Conservation (phyloP, 2,888 invertebrate genomes). For the Diarsia brunnea region DNA sequence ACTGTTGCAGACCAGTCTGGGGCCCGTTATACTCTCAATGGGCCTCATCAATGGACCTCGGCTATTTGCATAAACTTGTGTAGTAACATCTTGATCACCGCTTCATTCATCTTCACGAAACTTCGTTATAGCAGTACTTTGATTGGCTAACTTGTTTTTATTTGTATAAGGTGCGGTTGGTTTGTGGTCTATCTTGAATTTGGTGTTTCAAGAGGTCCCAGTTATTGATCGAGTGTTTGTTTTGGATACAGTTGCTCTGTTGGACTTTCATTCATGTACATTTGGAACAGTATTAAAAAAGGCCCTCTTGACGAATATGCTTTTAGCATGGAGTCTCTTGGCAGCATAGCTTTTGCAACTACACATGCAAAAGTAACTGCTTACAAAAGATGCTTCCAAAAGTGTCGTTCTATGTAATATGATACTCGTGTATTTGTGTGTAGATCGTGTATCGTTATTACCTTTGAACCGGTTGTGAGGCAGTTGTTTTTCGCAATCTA, state of each 20-base stretch:
- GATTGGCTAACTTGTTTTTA: constrained; percentile 56
- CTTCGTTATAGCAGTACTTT: constrained; percentile 64
- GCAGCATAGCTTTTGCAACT: background rate
- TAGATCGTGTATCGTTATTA: constrained; percentile 33
- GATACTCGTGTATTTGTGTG: constrained; percentile 8
- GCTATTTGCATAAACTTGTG: constrained; percentile 80
- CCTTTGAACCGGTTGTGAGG: constrained; percentile 60
- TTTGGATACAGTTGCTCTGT: constrained; percentile 16
- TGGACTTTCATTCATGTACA: constrained; percentile 15
- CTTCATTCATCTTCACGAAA: constrained; percentile 68
- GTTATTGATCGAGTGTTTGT: constrained; percentile 40
- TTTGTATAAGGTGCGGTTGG: constrained; percentile 40
- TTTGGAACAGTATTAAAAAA: constrained; percentile 1
- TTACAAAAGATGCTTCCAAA: background rate
- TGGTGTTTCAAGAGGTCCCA: constrained; percentile 22
- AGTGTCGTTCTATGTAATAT: constrained; percentile 5
- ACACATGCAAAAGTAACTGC: background rate
- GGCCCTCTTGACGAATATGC: background rate
- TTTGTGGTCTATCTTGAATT: constrained; percentile 34
- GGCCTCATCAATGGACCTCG: constrained; percentile 79
- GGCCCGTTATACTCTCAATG: constrained; percentile 77
- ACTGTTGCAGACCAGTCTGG: constrained; percentile 71
- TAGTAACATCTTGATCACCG: constrained; percentile 73
- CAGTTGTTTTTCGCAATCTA: constrained; percentile 45
- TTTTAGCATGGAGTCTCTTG: constrained; percentile 8